These are phyloP conservation scores for Actinernus sp. DNA, from an alignment of 92 coral and sea anemone genomes.

Conservation along the genomic window DNA sequence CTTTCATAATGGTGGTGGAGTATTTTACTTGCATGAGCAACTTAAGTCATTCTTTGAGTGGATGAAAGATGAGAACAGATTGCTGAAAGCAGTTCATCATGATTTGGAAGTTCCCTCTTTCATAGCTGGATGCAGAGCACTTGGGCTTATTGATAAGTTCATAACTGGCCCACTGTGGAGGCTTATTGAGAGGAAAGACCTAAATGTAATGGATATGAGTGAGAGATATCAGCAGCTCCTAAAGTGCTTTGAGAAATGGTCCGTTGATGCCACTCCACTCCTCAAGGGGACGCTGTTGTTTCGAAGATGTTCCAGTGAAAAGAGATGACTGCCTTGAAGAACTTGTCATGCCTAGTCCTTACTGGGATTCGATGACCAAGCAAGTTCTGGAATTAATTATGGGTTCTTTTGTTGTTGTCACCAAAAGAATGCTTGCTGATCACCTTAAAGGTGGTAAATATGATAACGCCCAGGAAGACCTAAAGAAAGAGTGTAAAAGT, in stretches of 20 bases:
- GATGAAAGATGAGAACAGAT: conserved; percentile 28
- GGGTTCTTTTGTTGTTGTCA: conserved; percentile 5
- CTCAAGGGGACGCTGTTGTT: conserved; percentile 7
- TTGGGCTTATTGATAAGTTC: no score
- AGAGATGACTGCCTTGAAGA: conserved; percentile 18
- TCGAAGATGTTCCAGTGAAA: not conserved
- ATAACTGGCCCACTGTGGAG: conserved; percentile 56
- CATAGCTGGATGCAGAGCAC: no score
- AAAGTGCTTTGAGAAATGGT: conserved; percentile 6
- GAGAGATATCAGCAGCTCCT: conserved; percentile 12
- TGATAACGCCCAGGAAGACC: conserved; percentile 12
- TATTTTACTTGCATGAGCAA: conserved; percentile 25
- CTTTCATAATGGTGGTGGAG: conserved; percentile 5
- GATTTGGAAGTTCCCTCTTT: no score
- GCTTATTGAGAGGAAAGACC: conserved; percentile 20
- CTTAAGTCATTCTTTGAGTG: conserved; percentile 19
- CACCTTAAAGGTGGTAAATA: conserved; percentile 17
- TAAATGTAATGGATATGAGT: conserved; percentile 22
- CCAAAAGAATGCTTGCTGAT: conserved; percentile 16
- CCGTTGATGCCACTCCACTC: conserved; percentile 33
- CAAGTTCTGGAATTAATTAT: conserved; percentile 21
- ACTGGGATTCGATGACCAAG: conserved; percentile 10
- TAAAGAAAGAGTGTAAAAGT: conserved; percentile 5
- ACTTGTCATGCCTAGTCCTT: conserved; percentile 10
- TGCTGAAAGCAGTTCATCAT: conserved; percentile 16